Evolutionary conservation across 2,797 vertebrate genomes (phyloP).

Genomic region (Threskiornis aethiopicus): DNA sequence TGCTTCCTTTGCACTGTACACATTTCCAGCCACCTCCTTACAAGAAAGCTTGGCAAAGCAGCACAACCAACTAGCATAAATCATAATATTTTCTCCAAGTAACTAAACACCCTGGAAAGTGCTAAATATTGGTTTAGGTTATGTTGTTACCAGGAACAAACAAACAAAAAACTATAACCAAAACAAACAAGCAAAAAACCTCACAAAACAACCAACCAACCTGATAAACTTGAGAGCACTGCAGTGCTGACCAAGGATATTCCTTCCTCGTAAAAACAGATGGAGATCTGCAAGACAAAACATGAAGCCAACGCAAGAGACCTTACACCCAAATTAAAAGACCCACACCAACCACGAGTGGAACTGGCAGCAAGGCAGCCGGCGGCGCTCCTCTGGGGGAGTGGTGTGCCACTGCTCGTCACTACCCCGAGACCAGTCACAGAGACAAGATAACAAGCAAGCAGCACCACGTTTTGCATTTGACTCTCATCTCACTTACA

Average conservation of each 20-base stretch:
- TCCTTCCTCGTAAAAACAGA: neutral
- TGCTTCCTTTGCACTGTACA: accelerated
- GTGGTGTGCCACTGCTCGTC: neutral
- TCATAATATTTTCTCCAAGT: neutral
- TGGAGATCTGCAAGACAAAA: neutral
- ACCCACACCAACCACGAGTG: neutral
- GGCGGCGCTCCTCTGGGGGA: neutral
- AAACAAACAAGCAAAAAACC: neutral
- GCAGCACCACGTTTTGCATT: neutral
- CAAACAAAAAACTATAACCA: neutral
- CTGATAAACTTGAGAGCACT: neutral
- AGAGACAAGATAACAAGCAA: neutral
- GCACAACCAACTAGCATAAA: accelerated
- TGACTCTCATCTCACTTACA: no score
- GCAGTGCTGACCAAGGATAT: neutral
- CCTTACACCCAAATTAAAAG: neutral
- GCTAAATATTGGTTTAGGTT: neutral
- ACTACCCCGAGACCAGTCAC: neutral
- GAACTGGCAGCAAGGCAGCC: neutral
- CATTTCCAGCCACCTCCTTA: neutral
- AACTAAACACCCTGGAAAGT: neutral
- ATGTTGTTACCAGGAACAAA: neutral
- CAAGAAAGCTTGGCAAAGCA: neutral
- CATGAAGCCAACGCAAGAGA: neutral
- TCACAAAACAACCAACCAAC: no score